Evolutionary conservation across 2,797 vertebrate species (phyloP).

Genomic region (Hozukius guyotensis): DNA sequence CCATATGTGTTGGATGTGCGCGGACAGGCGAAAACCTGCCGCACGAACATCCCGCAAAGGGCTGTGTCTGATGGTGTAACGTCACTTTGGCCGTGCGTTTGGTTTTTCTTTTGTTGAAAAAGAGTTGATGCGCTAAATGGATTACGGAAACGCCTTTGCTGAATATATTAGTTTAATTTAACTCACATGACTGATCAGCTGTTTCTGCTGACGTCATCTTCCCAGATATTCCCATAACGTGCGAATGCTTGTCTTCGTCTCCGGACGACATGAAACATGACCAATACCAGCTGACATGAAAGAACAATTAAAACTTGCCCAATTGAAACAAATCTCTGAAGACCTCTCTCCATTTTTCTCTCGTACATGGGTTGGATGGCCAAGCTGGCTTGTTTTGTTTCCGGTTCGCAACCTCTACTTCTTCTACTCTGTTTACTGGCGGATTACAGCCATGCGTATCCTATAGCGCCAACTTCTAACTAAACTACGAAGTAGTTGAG

Average conservation of each 20-base stretch:
- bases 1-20: too few species aligned
- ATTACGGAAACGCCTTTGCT: background rate
- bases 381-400: background rate
- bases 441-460: background rate
- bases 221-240: background rate
- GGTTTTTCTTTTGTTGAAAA: background rate
- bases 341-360: background rate
- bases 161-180: background rate
- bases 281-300: background rate
- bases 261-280: background rate
- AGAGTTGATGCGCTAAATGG: background rate
- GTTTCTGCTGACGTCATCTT: background rate
- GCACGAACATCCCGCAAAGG: too few species aligned
- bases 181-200: background rate
- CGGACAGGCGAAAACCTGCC: too few species aligned
- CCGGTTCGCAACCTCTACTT: background rate
- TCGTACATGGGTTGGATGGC: too few species aligned
- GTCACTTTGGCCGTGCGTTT: too few species aligned
- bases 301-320: background rate
- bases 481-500: too few species aligned
- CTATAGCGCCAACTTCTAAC: background rate
- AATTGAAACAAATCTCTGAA: background rate
- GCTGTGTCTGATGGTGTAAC: too few species aligned
- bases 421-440: background rate
- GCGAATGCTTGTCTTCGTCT: background rate